Base-by-base conservation (phyloP, 2,888 invertebrate species). In the Pandemis heparana region DNA sequence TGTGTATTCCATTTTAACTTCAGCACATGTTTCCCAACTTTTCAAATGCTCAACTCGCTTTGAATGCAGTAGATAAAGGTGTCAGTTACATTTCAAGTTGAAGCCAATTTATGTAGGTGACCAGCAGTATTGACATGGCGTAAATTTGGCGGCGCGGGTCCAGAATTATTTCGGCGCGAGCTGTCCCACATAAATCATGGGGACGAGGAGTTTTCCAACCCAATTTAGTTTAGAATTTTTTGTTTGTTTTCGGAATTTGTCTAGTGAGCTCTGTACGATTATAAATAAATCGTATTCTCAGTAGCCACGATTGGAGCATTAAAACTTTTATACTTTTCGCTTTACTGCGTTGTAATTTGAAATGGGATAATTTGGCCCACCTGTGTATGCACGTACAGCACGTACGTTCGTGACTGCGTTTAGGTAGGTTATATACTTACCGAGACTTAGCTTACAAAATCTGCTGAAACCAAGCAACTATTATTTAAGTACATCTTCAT, bases 121-220 rank as follows among this genome's bases (percentile, higher is more conserved):
- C 74, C 74, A 59, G 68, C 78, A 79, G 78, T 82, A 84, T 80
- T 80, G 81, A 83, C 79, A 79, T 77, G 59, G 72, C 43, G 75
- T 68, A 74, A 71, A 77, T 76, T 75, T 70, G 76, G 77, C 83
- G 85, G 85, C 87, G 84, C 75, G 72, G 80, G 78, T 83, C 85
- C 85, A 86, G 82, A 77, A 78, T 82, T 81, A 82, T 86, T 85
- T 81, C 78, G 77, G 79, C 67, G 14, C 46, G 77, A 78, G 73
- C 79, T 76, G 76, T 75, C 80, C 78, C 79, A 77, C 75, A 79
- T 83, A 80, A 83, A 82, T 84, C 82, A 86, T 78, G 69, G 53
- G 62, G 43, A 63, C 63, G 64, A 16, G 60, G 66, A 70, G 41
- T 23, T 14, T 53, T 16, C 59, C 56, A 64, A 39, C 64, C 64